Base-by-base conservation (phyloP, 2,113 vertebrate species). In the Bujurquina vittata region DNA sequence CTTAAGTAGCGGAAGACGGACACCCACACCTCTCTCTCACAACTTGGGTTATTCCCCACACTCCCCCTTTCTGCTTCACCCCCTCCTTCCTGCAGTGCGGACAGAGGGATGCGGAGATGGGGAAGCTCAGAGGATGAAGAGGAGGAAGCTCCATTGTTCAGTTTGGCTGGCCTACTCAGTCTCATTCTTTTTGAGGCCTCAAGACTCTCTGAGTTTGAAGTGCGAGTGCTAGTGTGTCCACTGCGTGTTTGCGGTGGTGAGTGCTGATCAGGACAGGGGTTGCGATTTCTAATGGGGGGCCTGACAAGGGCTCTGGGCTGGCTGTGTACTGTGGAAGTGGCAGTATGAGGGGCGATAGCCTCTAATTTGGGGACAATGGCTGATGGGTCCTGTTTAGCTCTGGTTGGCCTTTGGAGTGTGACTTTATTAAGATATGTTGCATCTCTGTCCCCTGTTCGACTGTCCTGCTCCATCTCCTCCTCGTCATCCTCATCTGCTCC, bases 291-390 rank as follows among this genome's bases (percentile, higher is more conserved):
- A 82, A 98, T 96, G 0, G 97, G 97, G 0, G 97, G 97, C 10
- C 97, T 96, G 84, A 95, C 95, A 62, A 97, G 96, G 93, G 94
- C 87, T 96, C 96, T 95, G 94, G 78, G 88, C 94, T 96, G 95
- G 93, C 94, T 93, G 94, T 90, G 88, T 81, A 79, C 83, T 55
- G 84, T 69, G 8, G 92, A 80, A 59, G 87, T 26, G 29, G 83
- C 83, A 54, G 92, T 87, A 61, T 91, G 91, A 56, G 94, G 76
- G 1, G 97, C 95, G 60, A 99, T 96, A 75, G 98, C 98, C 95
- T 99, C 97, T 82, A 99, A 95, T 94, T 98, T 99, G 87, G 98
- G 98, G 81, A 99, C 98, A 40, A 99, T 99, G 35, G 97, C 96
- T 89, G 97, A 96, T 4, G 97, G 96, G 92, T 98, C 96, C 9